Evolutionary conservation across 2,113 vertebrate genomes (phyloP), one percentile per base, ranked within the genome.

Genomic region (Aegypius monachus): DNA sequence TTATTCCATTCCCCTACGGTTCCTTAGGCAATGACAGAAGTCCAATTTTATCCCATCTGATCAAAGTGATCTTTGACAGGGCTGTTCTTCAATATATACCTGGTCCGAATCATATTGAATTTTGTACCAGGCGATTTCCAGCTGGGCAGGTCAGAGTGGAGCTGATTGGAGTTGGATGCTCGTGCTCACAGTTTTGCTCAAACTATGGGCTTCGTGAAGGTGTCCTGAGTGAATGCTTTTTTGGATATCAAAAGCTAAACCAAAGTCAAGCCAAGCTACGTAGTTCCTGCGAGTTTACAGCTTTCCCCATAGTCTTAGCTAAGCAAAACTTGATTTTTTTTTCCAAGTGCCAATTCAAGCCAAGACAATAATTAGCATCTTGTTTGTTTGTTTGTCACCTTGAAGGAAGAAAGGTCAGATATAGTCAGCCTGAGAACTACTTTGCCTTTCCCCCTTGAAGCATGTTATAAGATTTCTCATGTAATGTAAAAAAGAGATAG

Each of bases 351-450:
- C 89, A 92, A 82, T 95, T 91, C 81, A 95, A 95, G 77, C 89
- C 77, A 86, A 94, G 91, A 85, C n/a, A 93, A 77, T 89, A 93
- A 96, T 96, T 93, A 97, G 62, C 73, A 52, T 93, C 58, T 58
- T 95, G 62, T 91, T 95, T 90, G 63, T 86, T 91, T 91, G 36
- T 80, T 72, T 95, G 61, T 92, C 81, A 93, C 89, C 68, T 94
- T 94, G 91, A 85, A 84, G 48, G 73, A 91, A 90, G 53, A 87
- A 89, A 73, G 93, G 96, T 91, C 94, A 94, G 48, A 67, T 81
- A 88, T 32, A 81, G 77, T 63, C 68, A 89, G 61, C 48, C 68
- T 87, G 86, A 95, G 73, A 95, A 78, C 72, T 93, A 65, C 62
- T 89, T 84, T 94, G 81, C 58, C 58, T 93, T 96, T 81, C 80